Evolutionary conservation across 2,797 vertebrate genomes (phyloP).

Genomic region (Melanotaenia nigrans): DNA sequence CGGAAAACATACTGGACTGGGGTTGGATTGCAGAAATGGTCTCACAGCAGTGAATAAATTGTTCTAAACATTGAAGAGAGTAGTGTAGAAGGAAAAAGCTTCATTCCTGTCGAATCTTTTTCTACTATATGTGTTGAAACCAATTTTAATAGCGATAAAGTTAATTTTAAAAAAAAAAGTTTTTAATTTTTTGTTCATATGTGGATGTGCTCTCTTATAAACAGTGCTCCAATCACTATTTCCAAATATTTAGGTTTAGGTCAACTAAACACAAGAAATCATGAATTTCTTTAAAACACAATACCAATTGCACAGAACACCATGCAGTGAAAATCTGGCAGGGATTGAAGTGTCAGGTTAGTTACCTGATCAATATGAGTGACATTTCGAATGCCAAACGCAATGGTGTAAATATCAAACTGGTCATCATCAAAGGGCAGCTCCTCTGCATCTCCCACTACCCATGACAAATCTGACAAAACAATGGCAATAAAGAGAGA

Average conservation of each 20-base stretch:
- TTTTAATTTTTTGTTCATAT: neutral
- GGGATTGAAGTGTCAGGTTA: too few species aligned
- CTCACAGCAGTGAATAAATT: too few species aligned
- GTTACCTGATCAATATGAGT: conserved; percentile 90
- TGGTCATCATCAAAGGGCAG: conserved; percentile 92
- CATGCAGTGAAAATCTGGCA: too few species aligned
- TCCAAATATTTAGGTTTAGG: too few species aligned
- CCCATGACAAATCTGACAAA: conserved; percentile 91
- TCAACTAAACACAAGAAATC: too few species aligned
- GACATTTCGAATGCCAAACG: conserved; percentile 97
- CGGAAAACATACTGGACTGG: too few species aligned
- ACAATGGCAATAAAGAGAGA: conserved; percentile 32
- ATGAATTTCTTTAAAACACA: too few species aligned
- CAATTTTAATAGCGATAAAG: neutral
- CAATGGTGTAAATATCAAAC: conserved; percentile 96
- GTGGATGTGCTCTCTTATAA: neutral
- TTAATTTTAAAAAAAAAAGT: neutral
- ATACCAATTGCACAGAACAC: too few species aligned
- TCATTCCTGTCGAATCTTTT: neutral
- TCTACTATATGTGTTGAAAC: neutral
- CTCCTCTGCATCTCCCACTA: conserved; percentile 94
- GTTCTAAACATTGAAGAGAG: neutral
- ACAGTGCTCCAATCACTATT: neutral
- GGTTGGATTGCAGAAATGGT: too few species aligned
- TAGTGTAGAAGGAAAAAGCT: neutral